Conservation (phyloP, 2,113 vertebrate species). For the Calonectris borealis region DNA sequence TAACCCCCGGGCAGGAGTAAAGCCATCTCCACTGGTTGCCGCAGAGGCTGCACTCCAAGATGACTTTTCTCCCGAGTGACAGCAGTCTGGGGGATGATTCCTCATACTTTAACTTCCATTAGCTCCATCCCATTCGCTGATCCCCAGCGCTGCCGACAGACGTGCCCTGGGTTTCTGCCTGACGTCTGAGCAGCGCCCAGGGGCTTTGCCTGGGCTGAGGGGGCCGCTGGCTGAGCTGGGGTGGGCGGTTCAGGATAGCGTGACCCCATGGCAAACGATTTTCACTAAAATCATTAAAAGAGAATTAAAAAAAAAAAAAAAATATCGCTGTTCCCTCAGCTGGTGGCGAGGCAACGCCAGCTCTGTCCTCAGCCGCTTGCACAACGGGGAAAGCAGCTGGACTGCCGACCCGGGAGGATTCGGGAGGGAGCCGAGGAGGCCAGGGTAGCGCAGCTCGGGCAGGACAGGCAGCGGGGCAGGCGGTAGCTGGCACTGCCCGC, state of each 20-base stretch:
- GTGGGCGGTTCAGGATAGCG: neutral
- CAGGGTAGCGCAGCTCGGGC: accelerated
- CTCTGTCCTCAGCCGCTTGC: neutral
- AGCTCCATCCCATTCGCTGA: neutral
- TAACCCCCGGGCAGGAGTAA: neutral
- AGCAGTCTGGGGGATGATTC: neutral
- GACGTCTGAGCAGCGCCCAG: neutral
- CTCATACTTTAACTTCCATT: neutral
- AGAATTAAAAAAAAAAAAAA: neutral
- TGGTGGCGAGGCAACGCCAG: neutral
- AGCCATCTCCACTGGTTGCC: neutral
- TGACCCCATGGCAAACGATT: neutral
- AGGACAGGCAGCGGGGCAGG: neutral
- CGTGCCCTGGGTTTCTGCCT: accelerated
- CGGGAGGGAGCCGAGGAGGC: neutral
- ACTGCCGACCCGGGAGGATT: neutral
- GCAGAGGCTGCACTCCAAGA: neutral
- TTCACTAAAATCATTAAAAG: neutral
- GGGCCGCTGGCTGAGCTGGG: neutral
- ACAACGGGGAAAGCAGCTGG: neutral
- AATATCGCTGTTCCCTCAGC: neutral
- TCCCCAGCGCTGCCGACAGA: accelerated
- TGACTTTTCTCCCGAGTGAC: neutral
- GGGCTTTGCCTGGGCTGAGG: neutral
- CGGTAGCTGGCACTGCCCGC: neutral